Conservation (phyloP, 2,888 invertebrate species). For the Phalangium opilio region DNA sequence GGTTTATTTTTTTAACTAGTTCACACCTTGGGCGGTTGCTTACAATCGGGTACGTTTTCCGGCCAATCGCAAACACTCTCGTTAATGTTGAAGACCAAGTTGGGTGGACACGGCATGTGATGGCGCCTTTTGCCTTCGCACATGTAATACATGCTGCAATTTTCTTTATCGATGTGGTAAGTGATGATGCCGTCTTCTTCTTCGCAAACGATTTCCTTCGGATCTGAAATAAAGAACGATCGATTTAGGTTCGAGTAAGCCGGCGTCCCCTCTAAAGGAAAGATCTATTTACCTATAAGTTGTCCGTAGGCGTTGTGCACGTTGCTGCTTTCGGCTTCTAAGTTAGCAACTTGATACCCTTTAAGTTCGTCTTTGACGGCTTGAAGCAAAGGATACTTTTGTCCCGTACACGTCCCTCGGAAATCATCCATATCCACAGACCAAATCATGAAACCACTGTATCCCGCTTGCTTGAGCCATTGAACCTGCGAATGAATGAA, state of each 20-base stretch:
- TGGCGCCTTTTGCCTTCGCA: slow-evolving; percentile 84
- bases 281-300: background rate
- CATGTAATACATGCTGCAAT: slow-evolving; percentile 91
- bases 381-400: slow-evolving; percentile 73
- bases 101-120: slow-evolving; percentile 87
- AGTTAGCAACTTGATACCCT: slow-evolving; percentile 40
- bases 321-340: slow-evolving; percentile 6
- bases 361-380: slow-evolving; percentile 71
- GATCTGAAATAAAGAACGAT: slow-evolving; percentile 36
- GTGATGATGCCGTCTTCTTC: slow-evolving; percentile 92
- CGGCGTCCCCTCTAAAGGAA: background rate
- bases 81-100: slow-evolving; percentile 79
- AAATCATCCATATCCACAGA: slow-evolving; percentile 94
- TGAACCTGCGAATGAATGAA: slow-evolving; percentile 48
- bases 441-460: slow-evolving; percentile 94
- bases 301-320: slow-evolving; percentile 2
- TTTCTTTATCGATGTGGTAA: slow-evolving; percentile 74
- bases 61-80: slow-evolving; percentile 95
- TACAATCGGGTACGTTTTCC: slow-evolving; percentile 76
- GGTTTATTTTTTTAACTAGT: no score
- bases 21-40: background rate
- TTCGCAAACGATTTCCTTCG: slow-evolving; percentile 72
- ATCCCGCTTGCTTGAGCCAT: slow-evolving; percentile 84
- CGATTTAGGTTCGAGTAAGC: background rate
- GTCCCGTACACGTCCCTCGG: slow-evolving; percentile 66